These are phyloP conservation scores for Drosophila nr. medialis DNA, from an alignment of 2,888 invertebrate species.

Conservation along the genomic window DNA sequence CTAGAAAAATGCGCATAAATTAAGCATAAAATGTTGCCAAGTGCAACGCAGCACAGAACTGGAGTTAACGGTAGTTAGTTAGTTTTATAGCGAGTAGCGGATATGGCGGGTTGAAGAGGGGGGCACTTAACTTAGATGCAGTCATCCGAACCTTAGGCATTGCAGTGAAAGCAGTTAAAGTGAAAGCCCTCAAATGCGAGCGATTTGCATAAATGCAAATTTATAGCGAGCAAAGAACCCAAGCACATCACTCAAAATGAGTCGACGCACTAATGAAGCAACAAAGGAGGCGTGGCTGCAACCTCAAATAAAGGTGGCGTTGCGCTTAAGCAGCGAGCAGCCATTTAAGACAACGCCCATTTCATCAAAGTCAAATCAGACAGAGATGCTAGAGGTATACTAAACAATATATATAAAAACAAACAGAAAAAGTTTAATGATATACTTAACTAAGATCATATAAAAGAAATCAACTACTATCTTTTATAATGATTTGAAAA, in stretches of 20 bases:
- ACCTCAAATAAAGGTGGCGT: conserved; percentile 30
- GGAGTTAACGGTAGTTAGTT: conserved; percentile 57
- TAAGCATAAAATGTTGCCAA: conserved; percentile 61
- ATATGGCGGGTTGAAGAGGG: neutral
- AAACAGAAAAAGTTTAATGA: neutral
- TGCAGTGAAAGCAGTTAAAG: conserved; percentile 62
- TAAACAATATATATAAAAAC: neutral
- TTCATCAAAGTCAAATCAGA: conserved; percentile 4
- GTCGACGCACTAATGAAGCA: conserved; percentile 65
- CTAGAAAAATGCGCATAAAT: conserved; percentile 66
- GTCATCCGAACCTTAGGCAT: conserved; percentile 28
- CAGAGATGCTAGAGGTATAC: neutral
- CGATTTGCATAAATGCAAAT: conserved; percentile 71
- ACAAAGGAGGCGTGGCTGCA: conserved; percentile 55
- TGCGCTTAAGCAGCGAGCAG: conserved; percentile 35
- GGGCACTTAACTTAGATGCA: conserved; percentile 35
- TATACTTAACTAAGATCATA: neutral
- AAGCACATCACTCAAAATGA: conserved; percentile 57
- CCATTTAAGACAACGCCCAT: conserved; percentile 32
- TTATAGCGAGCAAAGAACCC: conserved; percentile 34
- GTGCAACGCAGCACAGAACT: conserved; percentile 36
- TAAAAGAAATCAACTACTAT: neutral
- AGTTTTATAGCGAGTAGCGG: conserved; percentile 34
- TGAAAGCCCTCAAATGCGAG: conserved; percentile 58
- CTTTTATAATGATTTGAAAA: too few relatives aligned